A percentile compares a stretch with the other conserved stretches of the same genome.
phyloP scores from a whole-genome alignment of 2,113 vertebrate genomes.

The Gulo gulo region DNA sequence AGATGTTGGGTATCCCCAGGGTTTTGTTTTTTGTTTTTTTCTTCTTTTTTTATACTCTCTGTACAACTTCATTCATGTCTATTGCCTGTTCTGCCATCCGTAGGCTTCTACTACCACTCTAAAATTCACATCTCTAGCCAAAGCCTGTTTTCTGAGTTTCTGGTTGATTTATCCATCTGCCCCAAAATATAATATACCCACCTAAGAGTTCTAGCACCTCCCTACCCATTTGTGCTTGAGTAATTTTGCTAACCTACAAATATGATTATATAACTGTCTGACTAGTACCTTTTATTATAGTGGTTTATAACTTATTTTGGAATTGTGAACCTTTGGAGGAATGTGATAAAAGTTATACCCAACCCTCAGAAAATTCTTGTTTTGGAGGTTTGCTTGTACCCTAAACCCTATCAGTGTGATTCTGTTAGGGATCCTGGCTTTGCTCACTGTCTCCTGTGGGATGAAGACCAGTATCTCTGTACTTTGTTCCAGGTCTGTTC shows the following conservation, averaged over 20 bases:
- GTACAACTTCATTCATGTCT: neutral
- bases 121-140: neutral
- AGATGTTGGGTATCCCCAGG: neutral
- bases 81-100: neutral
- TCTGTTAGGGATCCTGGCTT: conserved; percentile 10
- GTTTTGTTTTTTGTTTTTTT: conserved; percentile 16
- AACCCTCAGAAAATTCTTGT: neutral
- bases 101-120: neutral
- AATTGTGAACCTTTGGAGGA: neutral
- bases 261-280: neutral
- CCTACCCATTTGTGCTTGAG: neutral
- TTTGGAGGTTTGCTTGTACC: neutral
- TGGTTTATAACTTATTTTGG: conserved; percentile 23
- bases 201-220: neutral
- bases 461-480: neutral
- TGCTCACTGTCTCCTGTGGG: neutral
- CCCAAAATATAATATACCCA: neutral
- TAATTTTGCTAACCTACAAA: conserved; percentile 17
- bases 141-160: neutral
- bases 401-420: neutral
- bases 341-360: neutral
- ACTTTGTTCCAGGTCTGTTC: conserved; percentile 3
- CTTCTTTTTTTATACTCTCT: neutral
- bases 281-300: neutral
- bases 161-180: neutral